Evolutionary conservation across 2,797 vertebrate genomes (phyloP), one percentile per base, ranked within the genome.

Genomic region (Sebastes glaucus): DNA sequence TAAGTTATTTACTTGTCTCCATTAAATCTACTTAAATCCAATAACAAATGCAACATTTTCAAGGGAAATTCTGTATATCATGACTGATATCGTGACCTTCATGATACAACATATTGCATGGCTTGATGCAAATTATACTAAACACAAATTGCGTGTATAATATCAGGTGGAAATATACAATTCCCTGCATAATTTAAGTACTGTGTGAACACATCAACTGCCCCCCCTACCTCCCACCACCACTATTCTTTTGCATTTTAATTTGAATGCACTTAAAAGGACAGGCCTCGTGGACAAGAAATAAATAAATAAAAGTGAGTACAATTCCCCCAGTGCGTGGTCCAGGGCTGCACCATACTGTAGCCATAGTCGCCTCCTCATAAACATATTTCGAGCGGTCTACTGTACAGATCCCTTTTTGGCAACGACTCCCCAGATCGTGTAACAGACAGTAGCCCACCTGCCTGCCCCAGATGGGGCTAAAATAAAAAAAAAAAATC

Each of bases 381-480:
- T 86, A 89, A 95, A 94, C 93, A 93, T 94, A 94, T 94, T 94
- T 92, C 35, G 70, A 93, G 89, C 90, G 78, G 84, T 93, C 93
- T 89, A 92, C 93, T 91, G 92, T 93, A 92, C 93, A 94, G 85
- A 93, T 93, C 93, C 90, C 84, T 86, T 92, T 90, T 93, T 95
- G 94, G 94, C 94, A 94, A 86, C 78, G 84, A 87, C 59, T 87
- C 87, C 84, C 77, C 55, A 75, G 84, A 87, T 90, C 91, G 70
- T 94, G 91, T 92, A 91, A 75, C 92, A 92, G 91, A 94, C 91
- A 92, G 84, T 81, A 85, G 88, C 92, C 93, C 93, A 95, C 94
- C 93, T 95, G 93, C 92, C 94, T 83, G 83, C 72, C 93, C 92
- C 94, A 95, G 94, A 95, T 95, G 94, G 94, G 92, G 87, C 87